phyloP scores from a whole-genome alignment of 2,797 vertebrate species.

The Dendrocincla fuliginosa region DNA sequence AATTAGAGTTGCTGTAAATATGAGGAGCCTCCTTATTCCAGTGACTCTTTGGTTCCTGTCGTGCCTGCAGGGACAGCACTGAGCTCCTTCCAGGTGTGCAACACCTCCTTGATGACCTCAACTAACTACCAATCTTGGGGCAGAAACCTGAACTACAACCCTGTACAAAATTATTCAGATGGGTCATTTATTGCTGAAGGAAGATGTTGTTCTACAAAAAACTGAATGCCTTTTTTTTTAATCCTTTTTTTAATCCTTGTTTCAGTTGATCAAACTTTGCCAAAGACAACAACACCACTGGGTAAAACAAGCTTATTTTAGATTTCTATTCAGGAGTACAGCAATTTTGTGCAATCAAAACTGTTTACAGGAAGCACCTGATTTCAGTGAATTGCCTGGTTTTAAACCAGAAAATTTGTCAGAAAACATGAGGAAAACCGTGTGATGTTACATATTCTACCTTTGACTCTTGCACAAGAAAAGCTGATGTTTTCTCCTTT shows the following conservation, averaged over 20 bases:
- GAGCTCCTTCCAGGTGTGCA: background rate
- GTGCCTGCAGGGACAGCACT: background rate
- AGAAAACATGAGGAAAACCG: background rate
- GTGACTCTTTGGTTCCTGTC: background rate
- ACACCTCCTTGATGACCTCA: background rate
- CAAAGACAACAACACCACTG: background rate
- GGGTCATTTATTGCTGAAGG: background rate
- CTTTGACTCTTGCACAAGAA: background rate
- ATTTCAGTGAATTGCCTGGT: background rate
- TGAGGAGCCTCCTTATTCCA: background rate
- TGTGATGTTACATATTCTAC: background rate
- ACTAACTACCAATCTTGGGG: background rate
- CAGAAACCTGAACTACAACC: background rate
- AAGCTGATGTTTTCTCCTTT: background rate
- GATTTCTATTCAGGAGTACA: background rate
- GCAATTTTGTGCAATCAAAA: background rate
- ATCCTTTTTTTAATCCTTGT: background rate
- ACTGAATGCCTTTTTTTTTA: background rate
- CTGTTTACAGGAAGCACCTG: background rate
- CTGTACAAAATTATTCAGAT: background rate
- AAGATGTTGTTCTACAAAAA: background rate
- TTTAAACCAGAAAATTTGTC: background rate
- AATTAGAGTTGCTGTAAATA: background rate
- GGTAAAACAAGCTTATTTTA: background rate
- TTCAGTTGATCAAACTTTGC: background rate